Evolutionary conservation across 2,888 invertebrate genomes (phyloP), one percentile per base, ranked within the genome.

Genomic region (Morpho helenor): DNA sequence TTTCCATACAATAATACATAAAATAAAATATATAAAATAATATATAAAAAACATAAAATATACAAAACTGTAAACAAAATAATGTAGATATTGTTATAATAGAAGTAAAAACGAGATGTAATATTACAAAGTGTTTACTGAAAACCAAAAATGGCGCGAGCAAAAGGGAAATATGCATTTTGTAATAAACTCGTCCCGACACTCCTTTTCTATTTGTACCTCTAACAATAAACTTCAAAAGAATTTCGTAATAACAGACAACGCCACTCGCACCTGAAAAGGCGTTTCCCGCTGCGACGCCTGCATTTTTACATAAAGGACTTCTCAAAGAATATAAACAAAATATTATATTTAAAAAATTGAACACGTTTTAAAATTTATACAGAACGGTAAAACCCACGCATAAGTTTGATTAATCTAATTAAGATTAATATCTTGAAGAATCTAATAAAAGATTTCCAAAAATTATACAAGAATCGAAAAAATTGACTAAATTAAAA

Each of bases 161-260:
- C 5, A 31, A 56, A 49, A 56, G 60, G 49, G 49, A 49, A 60
- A 60, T 60, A 60, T 57, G 62, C 59, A 57, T 54, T 52, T 56
- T 55, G 59, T 57, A 59, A 62, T 62, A 62, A 57, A 56, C 50
- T 47, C 50, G 42, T 23, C 51, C 40, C 56, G 46, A 55, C 56
- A 54, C 61, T 57, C 52, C 49, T 51, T 16, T 31, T 52, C 76
- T 60, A 52, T 62, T 59, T 56, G 62, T 57, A 57, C 56, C 53
- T 7, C 48, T 42, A 39, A 57, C 59, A 62, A 62, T 62, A 62
- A 56, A 63, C 60, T 56, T 63, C 58, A 63, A 60, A 58, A 60
- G 60, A 60, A 56, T 63, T 63, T 63, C 50, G 60, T 63, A 63
- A 60, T 57, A 60, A 56, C 49, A 52, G 52, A 58, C 63, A 56